These are phyloP conservation scores for Anodontia alba DNA, from an alignment of 2,888 invertebrate species.

Conservation along the genomic window DNA sequence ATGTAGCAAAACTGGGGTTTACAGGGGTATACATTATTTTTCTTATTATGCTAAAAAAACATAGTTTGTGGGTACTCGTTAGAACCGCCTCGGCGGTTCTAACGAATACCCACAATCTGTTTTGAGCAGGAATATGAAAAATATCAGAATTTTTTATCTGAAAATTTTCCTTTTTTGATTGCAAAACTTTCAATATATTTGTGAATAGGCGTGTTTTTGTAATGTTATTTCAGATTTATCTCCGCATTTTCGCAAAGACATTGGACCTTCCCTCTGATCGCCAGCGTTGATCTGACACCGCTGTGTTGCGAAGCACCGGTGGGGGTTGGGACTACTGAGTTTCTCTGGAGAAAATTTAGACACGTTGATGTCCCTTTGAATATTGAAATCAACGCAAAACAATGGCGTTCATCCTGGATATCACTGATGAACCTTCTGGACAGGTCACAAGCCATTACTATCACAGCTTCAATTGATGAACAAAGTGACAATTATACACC, in stretches of 20 bases:
- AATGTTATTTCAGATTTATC: background rate
- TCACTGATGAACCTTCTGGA: conserved; percentile 62
- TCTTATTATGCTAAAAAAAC: no score
- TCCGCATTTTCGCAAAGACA: background rate
- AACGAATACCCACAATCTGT: no score
- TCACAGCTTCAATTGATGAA: conserved; percentile 50
- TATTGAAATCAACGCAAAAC: conserved; percentile 44
- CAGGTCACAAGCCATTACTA: conserved; percentile 38
- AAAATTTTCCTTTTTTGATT: no score
- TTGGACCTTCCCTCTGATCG: background rate
- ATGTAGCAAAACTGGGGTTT: no score
- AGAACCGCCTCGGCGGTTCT: no score
- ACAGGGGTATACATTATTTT: no score
- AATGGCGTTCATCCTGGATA: conserved; percentile 54
- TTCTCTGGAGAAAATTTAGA: conserved; percentile 11
- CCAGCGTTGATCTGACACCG: conserved; percentile 33
- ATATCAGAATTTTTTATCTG: no score
- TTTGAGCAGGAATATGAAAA: no score
- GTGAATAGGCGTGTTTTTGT: no score
- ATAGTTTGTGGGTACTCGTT: no score
- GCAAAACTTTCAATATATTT: no score
- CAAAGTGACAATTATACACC: conserved; percentile 27
- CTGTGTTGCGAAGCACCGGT: conserved; percentile 36
- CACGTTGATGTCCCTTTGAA: background rate
- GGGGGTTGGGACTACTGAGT: conserved; percentile 41